Evolutionary conservation across 2,797 vertebrate species (phyloP).

Genomic region (Carduelis carduelis): DNA sequence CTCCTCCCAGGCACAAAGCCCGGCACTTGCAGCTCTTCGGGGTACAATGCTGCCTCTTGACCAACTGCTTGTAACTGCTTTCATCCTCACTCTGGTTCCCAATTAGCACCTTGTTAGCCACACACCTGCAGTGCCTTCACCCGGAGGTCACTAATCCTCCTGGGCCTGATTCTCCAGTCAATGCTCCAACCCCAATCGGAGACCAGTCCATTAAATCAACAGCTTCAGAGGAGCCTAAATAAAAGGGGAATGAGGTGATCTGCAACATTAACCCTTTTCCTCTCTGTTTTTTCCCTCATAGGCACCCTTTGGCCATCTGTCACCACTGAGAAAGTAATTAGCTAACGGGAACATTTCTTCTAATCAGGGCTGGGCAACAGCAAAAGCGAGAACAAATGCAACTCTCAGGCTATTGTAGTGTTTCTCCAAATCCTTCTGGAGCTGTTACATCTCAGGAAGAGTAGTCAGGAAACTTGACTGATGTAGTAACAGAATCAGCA

Average conservation of each 20-base stretch:
- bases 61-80: conserved; percentile 51
- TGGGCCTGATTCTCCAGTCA: neutral
- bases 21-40: conserved; percentile 17
- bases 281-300: conserved; percentile 32
- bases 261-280: conserved; percentile 67
- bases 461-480: conserved; percentile 53
- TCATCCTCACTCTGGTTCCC: conserved; percentile 47
- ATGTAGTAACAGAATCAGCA: conserved; percentile 44
- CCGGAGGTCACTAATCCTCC: conserved; percentile 24
- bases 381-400: conserved; percentile 50
- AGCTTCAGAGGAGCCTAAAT: neutral
- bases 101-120: conserved; percentile 73
- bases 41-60: conserved; percentile 27
- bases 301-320: conserved; percentile 11
- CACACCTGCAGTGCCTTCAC: conserved; percentile 60
- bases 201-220: neutral
- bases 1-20: conserved; percentile 22
- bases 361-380: conserved; percentile 28
- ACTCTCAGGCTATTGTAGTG: neutral
- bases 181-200: neutral
- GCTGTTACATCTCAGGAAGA: neutral
- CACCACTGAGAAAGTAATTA: conserved; percentile 70
- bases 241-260: neutral
- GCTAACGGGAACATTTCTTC: conserved; percentile 50
- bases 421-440: conserved; percentile 28